Evolutionary conservation across 2,797 vertebrate species (phyloP).

Genomic region (Aselliscus stoliczkanus): DNA sequence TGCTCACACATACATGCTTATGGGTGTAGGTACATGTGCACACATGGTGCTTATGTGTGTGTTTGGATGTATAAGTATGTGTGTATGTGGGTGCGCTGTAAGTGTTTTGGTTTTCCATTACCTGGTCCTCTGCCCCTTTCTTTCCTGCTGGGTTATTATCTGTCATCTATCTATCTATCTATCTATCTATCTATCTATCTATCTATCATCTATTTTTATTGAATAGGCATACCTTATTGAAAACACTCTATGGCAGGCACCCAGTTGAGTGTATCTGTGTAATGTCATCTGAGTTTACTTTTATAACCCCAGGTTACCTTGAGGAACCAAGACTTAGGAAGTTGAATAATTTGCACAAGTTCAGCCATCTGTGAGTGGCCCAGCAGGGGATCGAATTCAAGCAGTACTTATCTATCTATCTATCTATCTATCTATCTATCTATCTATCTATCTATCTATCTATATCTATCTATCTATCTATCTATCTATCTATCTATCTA

Average conservation of each 20-base stretch:
- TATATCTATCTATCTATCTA: no score
- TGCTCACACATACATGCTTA: no score
- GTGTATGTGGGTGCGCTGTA: not conserved
- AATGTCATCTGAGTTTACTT: not conserved
- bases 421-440: no score
- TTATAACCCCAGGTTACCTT: not conserved
- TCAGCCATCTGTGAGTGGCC: not conserved
- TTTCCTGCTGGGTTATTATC: not conserved
- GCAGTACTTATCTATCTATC: not conserved
- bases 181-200: not conserved
- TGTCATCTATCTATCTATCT: no score
- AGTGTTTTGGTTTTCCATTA: not conserved
- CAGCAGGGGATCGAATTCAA: not conserved
- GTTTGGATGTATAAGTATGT: no score
- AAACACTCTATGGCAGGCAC: not conserved
- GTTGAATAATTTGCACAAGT: not conserved
- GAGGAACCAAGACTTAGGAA: not conserved
- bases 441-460: no score
- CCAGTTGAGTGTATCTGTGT: not conserved
- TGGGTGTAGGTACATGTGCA: not conserved
- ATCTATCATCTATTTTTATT: slow-evolving; percentile 16
- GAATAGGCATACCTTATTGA: not conserved
- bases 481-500: no score
- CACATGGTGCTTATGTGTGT: not conserved
- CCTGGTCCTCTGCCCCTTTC: not conserved